phyloP scores from a whole-genome alignment of 2,113 vertebrate genomes.

The Hydropotes inermis region DNA sequence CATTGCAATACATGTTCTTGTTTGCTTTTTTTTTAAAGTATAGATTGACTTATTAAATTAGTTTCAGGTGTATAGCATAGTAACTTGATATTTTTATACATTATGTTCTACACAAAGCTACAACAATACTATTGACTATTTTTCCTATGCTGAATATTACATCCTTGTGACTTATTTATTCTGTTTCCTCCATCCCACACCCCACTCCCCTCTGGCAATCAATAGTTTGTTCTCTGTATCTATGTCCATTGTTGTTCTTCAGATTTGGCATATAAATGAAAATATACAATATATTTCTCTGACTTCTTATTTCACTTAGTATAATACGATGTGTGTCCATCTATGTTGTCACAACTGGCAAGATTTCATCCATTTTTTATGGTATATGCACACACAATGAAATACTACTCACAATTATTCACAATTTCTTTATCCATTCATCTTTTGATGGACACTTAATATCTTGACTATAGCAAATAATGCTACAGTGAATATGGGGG shows the following conservation, averaged over 20 bases:
- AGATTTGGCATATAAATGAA: not conserved
- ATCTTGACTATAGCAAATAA: not conserved
- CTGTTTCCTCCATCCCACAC: not conserved
- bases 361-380: not conserved
- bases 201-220: not conserved
- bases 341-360: not conserved
- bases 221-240: not conserved
- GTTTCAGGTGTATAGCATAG: not conserved
- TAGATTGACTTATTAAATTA: not conserved
- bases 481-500: not conserved
- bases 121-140: not conserved
- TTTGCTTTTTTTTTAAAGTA: not conserved
- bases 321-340: not conserved
- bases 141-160: not conserved
- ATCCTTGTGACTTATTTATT: not conserved
- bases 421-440: not conserved
- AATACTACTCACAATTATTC: not conserved
- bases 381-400: not conserved
- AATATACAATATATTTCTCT: not conserved
- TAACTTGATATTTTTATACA: not conserved
- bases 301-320: not conserved
- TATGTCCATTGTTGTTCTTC: not conserved
- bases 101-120: not conserved
- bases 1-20: not conserved
- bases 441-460: not conserved